Percentiles rank a stretch among this genome's conserved stretches.
Evolutionary conservation across 1,140 invertebrate genomes (phyloP).

Genomic region (Akabosia matsudoensis): DNA sequence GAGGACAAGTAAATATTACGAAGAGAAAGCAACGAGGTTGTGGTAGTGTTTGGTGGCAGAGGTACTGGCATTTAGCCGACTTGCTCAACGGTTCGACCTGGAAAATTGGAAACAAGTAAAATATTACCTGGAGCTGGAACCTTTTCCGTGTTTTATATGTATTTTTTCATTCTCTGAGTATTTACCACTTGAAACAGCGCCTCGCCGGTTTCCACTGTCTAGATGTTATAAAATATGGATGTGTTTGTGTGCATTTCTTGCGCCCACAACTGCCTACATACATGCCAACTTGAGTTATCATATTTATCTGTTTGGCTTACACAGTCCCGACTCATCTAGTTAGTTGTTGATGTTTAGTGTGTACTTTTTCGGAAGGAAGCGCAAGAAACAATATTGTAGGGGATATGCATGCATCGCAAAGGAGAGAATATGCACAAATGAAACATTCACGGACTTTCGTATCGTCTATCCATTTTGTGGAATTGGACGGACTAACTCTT

Average conservation of each 20-base stretch:
- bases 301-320: not conserved
- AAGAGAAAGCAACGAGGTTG: not conserved
- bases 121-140: not conserved
- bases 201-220: not conserved
- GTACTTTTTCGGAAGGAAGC: not conserved
- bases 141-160: not conserved
- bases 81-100: not conserved
- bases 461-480: not conserved
- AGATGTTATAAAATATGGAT: not conserved
- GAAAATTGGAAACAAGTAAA: conserved; percentile 19
- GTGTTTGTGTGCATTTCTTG: not conserved
- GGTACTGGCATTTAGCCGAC: not conserved
- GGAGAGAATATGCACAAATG: not conserved
- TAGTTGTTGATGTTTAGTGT: not conserved
- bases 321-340: not conserved
- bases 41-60: not conserved
- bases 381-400: not conserved
- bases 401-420: not conserved
- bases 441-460: not conserved
- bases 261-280: not conserved
- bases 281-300: not conserved
- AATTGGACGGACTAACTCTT: not conserved
- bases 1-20: not conserved
- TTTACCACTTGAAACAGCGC: not conserved
- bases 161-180: not conserved